Evolutionary conservation across 2,113 vertebrate genomes (phyloP), one percentile per base, ranked within the genome.

Genomic region (Anhinga rufa): DNA sequence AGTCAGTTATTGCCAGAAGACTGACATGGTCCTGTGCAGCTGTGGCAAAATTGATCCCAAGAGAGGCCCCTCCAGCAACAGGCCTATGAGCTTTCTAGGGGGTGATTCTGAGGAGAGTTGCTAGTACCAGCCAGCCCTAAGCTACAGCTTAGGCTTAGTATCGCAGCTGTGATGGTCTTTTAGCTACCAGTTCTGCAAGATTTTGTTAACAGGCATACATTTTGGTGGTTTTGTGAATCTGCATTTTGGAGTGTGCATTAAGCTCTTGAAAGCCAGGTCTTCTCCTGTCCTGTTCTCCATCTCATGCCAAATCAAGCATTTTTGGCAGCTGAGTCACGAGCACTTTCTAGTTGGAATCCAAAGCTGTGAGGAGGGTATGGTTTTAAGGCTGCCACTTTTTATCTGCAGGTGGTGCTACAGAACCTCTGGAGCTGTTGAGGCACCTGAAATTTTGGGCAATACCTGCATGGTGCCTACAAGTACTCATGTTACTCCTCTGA

Each of bases 21-120:
- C 16, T 26, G 24, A 2, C 4, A 1, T 1, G 34, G 74, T 40
- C n/a, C 17, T 0, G 11, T 17, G 31, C 75, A 66, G 61, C 79
- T 57, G 28, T 24, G 38, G 38, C 48, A 14, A 7, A 38, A 69
- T 0, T 48, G 46, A 44, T 66, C 16, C 70, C 24, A 5, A 1
- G 2, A 74, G 5, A 42, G 52, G 48, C 9, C 52, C 42, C 57
- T 71, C 38, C 52, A 90, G 61, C 34, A 49, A 14, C 42, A 46
- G 78, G 51, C 34, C 34, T 14, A 0, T 25, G 48, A 52, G 51
- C 60, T 36, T 78, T 44, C 22, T 12, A 9, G 38, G 28, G 19
- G 15, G 10, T 2, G 4, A 48, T 42, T 65, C 34, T 36, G 49
- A 86, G 75, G 15, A 36, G 13, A 17, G 19, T 7, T 60, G 32